Evolutionary conservation across 2,113 vertebrate species (phyloP).

Genomic region (Rhombomys opimus): DNA sequence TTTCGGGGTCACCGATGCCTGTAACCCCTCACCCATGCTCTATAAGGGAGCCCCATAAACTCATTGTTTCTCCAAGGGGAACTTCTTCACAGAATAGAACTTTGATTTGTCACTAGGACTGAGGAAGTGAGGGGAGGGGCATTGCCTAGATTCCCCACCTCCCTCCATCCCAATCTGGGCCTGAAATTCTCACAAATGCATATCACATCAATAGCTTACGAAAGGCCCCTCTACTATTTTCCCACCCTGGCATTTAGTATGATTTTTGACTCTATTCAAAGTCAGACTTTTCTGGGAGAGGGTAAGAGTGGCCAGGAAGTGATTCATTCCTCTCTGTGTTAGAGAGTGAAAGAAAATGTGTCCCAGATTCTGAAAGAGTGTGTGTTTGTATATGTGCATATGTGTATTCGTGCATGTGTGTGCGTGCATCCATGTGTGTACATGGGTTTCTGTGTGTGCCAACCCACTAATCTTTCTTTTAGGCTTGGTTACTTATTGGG

Average conservation of each 20-base stretch:
- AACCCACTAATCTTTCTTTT: neutral
- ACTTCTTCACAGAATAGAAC: neutral
- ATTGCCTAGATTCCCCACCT: neutral
- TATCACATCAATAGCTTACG: accelerated
- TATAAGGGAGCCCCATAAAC: neutral
- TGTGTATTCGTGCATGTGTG: accelerated
- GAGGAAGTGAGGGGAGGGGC: neutral
- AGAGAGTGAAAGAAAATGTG: conserved; percentile 23
- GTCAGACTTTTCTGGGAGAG: conserved; percentile 46
- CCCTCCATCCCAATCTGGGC: no score
- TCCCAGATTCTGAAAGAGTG: neutral
- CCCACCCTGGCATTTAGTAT: neutral
- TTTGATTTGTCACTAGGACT: neutral
- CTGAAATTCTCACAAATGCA: neutral
- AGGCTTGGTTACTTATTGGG: conserved; percentile 24
- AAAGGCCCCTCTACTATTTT: neutral
- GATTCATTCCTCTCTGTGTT: neutral
- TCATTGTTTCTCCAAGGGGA: neutral
- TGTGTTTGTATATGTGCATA: accelerated
- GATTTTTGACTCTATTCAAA: conserved; percentile 47
- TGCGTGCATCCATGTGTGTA: no score
- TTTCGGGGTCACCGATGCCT: neutral
- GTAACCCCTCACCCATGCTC: neutral
- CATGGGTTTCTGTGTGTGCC: no score
- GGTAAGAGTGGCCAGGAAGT: neutral